phyloP scores from a whole-genome alignment of 2,113 vertebrate genomes.

The Abramis brama region DNA sequence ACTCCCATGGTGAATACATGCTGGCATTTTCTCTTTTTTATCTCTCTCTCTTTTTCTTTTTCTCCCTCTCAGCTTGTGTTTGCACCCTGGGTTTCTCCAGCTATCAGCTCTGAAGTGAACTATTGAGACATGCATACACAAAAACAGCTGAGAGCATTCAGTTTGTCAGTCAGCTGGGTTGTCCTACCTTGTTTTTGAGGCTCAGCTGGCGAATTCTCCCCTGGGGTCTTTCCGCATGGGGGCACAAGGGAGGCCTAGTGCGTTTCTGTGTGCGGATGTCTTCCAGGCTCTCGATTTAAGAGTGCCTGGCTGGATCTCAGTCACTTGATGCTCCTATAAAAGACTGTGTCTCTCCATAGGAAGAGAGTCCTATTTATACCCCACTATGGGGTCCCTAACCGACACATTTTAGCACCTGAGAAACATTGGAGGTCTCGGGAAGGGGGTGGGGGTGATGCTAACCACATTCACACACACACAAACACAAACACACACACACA shows the following conservation, averaged over 20 bases:
- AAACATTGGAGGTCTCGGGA: slow-evolving; percentile 66
- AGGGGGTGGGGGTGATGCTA: slow-evolving; percentile 45
- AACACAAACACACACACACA: not conserved
- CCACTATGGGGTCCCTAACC: slow-evolving; percentile 69
- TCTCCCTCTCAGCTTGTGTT: slow-evolving; percentile 38
- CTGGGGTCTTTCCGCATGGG: slow-evolving; percentile 73
- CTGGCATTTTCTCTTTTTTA: slow-evolving; percentile 58
- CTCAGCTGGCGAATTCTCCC: slow-evolving; percentile 77
- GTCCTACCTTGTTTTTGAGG: slow-evolving; percentile 82
- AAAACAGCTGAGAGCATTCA: slow-evolving; percentile 59
- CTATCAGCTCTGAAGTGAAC: slow-evolving; percentile 44
- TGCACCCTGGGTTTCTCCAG: slow-evolving; percentile 52
- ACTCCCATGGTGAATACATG: slow-evolving; percentile 51
- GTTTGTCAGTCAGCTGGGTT: slow-evolving; percentile 74
- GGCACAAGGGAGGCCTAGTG: slow-evolving; percentile 70
- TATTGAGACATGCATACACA: slow-evolving; percentile 17
- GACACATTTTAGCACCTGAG: slow-evolving; percentile 75
- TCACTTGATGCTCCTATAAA: slow-evolving; percentile 58
- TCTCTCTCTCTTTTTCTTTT: slow-evolving; percentile 49
- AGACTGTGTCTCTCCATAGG: slow-evolving; percentile 63
- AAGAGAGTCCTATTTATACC: slow-evolving; percentile 76
- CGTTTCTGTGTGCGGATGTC: slow-evolving; percentile 47
- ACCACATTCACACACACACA: slow-evolving; percentile 41
- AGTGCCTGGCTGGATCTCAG: slow-evolving; percentile 53
- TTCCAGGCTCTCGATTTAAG: slow-evolving; percentile 28